A percentile compares a stretch with the other conserved stretches of the same genome.
These are phyloP conservation scores for Pseudomyrmex flavicornis DNA, from an alignment of 1,140 invertebrate genomes.

Conservation along the genomic window DNA sequence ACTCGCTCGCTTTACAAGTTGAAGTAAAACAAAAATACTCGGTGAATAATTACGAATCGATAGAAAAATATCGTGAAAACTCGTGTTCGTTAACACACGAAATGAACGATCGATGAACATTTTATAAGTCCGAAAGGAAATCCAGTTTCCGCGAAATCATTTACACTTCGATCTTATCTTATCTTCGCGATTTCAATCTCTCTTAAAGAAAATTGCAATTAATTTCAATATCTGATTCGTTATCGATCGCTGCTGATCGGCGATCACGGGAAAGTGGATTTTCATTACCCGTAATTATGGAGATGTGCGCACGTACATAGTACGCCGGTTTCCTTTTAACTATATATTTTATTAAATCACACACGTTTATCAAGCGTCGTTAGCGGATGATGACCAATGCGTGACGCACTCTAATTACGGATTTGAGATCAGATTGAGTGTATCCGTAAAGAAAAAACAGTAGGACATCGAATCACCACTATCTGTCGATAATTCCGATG, in stretches of 20 bases:
- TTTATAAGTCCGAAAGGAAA: not conserved
- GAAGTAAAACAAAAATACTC: not conserved
- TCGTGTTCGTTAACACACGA: no score
- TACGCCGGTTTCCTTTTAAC: not conserved
- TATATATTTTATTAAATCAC: not conserved
- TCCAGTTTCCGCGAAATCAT: not conserved
- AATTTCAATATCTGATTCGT: conserved; percentile 11
- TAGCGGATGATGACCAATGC: conserved; percentile 15
- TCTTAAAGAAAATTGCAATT: not conserved
- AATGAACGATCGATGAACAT: not conserved
- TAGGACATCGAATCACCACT: conserved; percentile 30
- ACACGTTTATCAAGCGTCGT: not conserved
- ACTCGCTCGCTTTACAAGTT: not conserved
- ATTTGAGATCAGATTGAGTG: conserved; percentile 33
- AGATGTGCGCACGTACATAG: not conserved
- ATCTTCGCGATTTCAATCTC: not conserved
- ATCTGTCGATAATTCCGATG: conserved; percentile 31
- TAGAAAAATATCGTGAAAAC: no score
- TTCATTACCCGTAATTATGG: conserved; percentile 3
- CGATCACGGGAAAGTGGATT: conserved; percentile 7
- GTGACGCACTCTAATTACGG: conserved; percentile 40
- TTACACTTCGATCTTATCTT: conserved; percentile 2
- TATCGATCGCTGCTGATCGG: not conserved
- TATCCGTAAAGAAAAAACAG: conserved; percentile 32
- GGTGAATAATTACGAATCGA: not conserved